Conservation (phyloP, 2,113 vertebrate species). For the Nasalis larvatus region DNA sequence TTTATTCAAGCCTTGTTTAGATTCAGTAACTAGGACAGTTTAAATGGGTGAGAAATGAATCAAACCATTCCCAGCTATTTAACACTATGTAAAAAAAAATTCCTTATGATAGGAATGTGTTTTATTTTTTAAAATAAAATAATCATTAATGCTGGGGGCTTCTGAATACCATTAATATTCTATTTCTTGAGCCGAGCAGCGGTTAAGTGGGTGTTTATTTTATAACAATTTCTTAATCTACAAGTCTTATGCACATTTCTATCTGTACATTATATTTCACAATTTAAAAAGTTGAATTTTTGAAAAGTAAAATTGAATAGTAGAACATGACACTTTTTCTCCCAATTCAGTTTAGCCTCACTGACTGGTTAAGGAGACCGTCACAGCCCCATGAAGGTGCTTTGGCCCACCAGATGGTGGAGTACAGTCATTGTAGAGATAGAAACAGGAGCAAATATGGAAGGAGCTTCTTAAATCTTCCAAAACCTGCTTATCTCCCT, state of each 20-base stretch:
- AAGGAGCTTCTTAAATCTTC: background rate
- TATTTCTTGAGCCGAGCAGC: background rate
- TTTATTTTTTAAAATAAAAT: background rate
- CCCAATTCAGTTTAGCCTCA: background rate
- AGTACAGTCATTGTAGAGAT: slow-evolving; percentile 38
- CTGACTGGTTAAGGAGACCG: background rate
- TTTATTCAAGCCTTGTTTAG: slow-evolving; percentile 50
- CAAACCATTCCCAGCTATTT: slow-evolving; percentile 47
- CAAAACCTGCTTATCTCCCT: background rate
- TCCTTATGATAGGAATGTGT: background rate
- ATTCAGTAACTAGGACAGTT: slow-evolving; percentile 24
- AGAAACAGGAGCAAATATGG: background rate
- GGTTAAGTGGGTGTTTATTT: background rate
- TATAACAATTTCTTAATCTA: background rate
- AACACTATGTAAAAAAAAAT: background rate
- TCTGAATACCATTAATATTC: background rate
- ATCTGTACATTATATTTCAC: slow-evolving; percentile 5
- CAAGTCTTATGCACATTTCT: slow-evolving; percentile 23
- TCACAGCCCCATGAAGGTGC: background rate
- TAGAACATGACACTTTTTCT: slow-evolving; percentile 13
- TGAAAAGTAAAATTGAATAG: background rate
- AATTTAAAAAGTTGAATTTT: slow-evolving; percentile 31
- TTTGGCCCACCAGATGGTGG: background rate
- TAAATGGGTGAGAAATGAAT: slow-evolving; percentile 17
- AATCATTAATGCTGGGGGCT: background rate